A percentile compares a stretch with the other conserved stretches of the same genome.
Conservation (phyloP, 2,113 vertebrate genomes). For the Ciconia maguari region DNA sequence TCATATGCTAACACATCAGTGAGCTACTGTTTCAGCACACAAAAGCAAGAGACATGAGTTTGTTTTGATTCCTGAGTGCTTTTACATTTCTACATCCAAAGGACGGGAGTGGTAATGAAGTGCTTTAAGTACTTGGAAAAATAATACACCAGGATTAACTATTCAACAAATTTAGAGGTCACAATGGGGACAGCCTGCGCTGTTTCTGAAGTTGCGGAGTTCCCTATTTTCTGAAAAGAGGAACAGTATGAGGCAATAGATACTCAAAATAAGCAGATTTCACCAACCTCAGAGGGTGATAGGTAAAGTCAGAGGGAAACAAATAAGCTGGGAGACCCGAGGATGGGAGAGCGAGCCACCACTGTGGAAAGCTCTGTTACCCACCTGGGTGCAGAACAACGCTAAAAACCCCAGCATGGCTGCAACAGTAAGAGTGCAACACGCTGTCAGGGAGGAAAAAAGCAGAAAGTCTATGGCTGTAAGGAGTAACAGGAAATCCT, state of each 20-base stretch:
- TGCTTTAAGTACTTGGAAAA: not conserved
- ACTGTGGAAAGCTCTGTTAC: not conserved
- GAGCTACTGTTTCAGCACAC: not conserved
- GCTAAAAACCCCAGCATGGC: not conserved
- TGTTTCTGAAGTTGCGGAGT: not conserved
- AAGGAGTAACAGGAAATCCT: conserved; percentile 26
- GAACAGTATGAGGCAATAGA: not conserved
- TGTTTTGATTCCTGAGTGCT: not conserved
- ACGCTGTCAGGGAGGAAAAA: not conserved
- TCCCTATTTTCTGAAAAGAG: not conserved
- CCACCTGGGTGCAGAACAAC: not conserved
- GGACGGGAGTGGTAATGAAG: not conserved
- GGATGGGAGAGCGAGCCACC: not conserved
- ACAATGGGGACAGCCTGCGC: not conserved
- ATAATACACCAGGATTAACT: not conserved
- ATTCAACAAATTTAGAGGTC: not conserved
- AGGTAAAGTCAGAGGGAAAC: not conserved
- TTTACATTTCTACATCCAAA: not conserved
- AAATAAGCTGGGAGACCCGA: not conserved
- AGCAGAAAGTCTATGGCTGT: not conserved
- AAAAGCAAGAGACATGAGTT: not conserved
- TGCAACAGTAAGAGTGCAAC: not conserved
- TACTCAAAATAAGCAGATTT: not conserved
- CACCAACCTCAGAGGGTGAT: not conserved
- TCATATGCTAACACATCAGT: not conserved